Evolutionary conservation across 2,888 invertebrate species (phyloP), one percentile per base, ranked within the genome.

Genomic region (Tetragonula carbonaria): DNA sequence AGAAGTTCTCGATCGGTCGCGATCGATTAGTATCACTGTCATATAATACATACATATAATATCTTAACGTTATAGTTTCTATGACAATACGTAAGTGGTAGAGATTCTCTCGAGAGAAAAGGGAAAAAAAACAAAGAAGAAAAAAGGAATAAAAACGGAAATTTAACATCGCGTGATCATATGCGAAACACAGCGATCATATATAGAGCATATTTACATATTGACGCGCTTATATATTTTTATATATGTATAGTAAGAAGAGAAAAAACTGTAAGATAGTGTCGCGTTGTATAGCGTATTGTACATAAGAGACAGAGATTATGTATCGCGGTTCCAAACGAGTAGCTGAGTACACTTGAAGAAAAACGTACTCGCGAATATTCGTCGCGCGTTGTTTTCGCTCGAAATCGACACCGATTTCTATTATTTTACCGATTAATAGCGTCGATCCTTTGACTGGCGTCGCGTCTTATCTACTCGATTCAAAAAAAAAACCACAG

Each of bases 141-240:
- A 38, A 38, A 38, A 38, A 45, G 45, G 8, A 45, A 57, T n/a
- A 14, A 66, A 73, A 80, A 67, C 62, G 72, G 33, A 33, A 72
- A 68, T 71, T 74, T 53, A 45, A 45, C 53, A n/a, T 23, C 62
- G 45, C 45, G 55, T 18, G 51, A 18, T 57, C 62, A 28, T 28
- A 33, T 63, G 23, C 13, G 28, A 21, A 23, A 45, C 14, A 45
- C 62, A 65, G 55, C 55, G 50, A 57, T 65, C 59, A 23, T 21
- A 53, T 21, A 53, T 4, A 18, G 55, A 55, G 70, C 62, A 55
- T 72, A 74, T 84, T 66, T 74, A 84, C 84, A 84, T 85, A 85
- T 66, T 62, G 74, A 66, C 80, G 74, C 80, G 84, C 84, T 85
- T 84, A 80, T 85, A 85, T 85, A 85, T 85, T 85, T 85, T 85